These are phyloP conservation scores for Luidia sarsii DNA, from an alignment of 53 echinoderm and acorn worm species.

Conservation along the genomic window DNA sequence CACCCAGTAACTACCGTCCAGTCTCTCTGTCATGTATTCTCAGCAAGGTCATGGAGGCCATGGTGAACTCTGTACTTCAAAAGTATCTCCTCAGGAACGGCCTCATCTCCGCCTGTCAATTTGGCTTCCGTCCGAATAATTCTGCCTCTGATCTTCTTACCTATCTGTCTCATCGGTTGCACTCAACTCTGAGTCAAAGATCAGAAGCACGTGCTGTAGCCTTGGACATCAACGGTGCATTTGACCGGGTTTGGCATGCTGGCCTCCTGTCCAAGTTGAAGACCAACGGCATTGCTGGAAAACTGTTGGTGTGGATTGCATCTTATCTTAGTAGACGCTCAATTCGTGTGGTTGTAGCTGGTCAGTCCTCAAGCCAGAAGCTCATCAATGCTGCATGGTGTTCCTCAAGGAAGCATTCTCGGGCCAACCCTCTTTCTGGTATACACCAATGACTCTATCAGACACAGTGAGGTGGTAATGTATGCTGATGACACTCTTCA, in stretches of 20 bases:
- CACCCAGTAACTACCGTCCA: constrained; percentile 4
- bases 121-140: constrained; percentile 24
- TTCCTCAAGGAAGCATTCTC: not conserved
- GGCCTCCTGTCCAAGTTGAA: not conserved
- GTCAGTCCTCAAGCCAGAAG: constrained; percentile 10
- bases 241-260: constrained; percentile 8
- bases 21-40: not conserved
- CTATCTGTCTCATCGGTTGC: not conserved
- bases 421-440: not conserved
- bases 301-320: not conserved
- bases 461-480: not conserved
- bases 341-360: not conserved
- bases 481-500: constrained; percentile 8
- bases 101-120: constrained; percentile 13
- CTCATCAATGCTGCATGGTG: not conserved
- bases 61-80: not conserved
- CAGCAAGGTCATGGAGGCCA: constrained; percentile 35
- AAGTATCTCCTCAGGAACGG: not conserved
- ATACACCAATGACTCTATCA: not conserved
- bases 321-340: constrained; percentile 20
- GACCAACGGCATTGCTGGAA: not conserved
- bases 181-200: not conserved
- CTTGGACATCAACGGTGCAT: constrained; percentile 1
- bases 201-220: constrained; percentile 9
- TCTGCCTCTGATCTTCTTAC: constrained; percentile 5